phyloP scores from a whole-genome alignment of 2,888 invertebrate genomes.

The Escarpia spicata region DNA sequence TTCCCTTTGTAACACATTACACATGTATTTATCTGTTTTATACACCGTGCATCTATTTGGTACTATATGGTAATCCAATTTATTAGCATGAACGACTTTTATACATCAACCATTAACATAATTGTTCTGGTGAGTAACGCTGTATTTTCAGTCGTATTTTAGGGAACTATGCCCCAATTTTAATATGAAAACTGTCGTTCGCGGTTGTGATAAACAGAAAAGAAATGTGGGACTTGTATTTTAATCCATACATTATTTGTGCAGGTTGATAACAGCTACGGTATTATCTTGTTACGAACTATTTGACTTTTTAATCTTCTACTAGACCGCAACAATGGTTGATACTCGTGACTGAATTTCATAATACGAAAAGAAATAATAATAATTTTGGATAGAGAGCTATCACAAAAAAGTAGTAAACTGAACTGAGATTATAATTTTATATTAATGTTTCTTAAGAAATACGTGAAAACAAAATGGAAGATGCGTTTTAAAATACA shows the following conservation, averaged over 20 bases:
- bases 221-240: background rate
- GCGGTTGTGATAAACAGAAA: no score
- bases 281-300: background rate
- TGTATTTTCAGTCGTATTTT: background rate
- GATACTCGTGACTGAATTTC: background rate
- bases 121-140: background rate
- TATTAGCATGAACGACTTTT: background rate
- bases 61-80: background rate
- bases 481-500: background rate
- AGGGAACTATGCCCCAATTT: background rate
- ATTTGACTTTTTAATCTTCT: no score
- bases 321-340: no score
- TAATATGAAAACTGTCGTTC: background rate
- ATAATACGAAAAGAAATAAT: background rate
- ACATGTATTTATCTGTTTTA: background rate
- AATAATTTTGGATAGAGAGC: no score
- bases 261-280: background rate
- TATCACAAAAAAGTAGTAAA: no score
- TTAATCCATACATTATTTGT: background rate
- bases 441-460: background rate
- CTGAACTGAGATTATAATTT: background rate
- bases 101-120: background rate
- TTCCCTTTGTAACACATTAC: no score
- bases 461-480: background rate
- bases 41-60: background rate